A percentile compares a stretch with the other conserved stretches of the same genome.
Conservation (phyloP, 2,888 invertebrate genomes). For the Gasteruption jaculator region DNA sequence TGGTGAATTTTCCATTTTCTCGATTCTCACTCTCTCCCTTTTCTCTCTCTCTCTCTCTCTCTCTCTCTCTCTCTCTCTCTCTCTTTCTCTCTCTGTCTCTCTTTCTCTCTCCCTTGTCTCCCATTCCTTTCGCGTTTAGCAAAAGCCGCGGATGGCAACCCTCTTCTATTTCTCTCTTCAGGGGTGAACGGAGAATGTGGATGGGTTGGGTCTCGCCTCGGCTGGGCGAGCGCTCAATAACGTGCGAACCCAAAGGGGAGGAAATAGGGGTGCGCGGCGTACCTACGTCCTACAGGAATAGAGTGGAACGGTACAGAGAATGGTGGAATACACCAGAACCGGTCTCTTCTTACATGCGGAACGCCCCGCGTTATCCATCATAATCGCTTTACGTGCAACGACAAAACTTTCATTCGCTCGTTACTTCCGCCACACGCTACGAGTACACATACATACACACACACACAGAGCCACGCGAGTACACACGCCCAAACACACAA, state of each 20-base stretch:
- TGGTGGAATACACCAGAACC: constrained; percentile 35
- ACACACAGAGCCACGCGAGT: too few species aligned
- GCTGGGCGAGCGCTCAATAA: constrained; percentile 61
- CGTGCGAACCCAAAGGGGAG: constrained; percentile 59
- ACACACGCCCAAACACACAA: too few species aligned
- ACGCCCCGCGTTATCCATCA: constrained; percentile 38
- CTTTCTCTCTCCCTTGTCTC: constrained; percentile 19
- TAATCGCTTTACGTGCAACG: constrained; percentile 38
- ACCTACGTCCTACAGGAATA: constrained; percentile 33
- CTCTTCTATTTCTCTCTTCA: constrained; percentile 35
- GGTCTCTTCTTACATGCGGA: constrained; percentile 31
- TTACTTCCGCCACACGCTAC: too few species aligned
- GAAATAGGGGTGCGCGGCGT: constrained; percentile 44
- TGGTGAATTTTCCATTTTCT: constrained; percentile 46
- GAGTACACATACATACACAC: too few species aligned
- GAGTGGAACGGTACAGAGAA: constrained; percentile 36
- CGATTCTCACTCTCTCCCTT: constrained; percentile 31
- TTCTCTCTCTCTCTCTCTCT: constrained; percentile 16
- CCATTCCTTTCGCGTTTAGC: constrained; percentile 33
- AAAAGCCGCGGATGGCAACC: constrained; percentile 30
- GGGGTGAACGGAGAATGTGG: constrained; percentile 47
- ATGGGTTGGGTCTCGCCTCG: constrained; percentile 59
- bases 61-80: constrained; percentile 5
- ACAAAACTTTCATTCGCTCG: constrained; percentile 32
- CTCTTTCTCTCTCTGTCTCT: constrained; percentile 20